Conservation (phyloP, 2,888 invertebrate genomes). For the Amiota communis region DNA sequence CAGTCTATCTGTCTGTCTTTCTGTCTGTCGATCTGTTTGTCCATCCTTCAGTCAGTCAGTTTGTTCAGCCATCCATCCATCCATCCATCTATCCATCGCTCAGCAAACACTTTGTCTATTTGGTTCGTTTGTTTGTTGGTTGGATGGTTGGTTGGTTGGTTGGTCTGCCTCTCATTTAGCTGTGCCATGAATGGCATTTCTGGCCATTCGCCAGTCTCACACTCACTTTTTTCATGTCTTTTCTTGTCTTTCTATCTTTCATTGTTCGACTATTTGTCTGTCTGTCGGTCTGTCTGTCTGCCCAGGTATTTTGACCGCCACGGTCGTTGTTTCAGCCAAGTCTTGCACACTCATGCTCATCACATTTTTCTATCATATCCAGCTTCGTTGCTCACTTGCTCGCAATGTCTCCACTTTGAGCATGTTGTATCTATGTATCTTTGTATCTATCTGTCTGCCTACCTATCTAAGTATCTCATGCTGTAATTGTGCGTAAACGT, state of each 20-base stretch:
- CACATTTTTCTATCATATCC: constrained; percentile 42
- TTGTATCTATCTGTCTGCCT: not conserved
- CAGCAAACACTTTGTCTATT: too few species aligned
- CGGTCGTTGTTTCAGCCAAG: not conserved
- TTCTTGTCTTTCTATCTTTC: too few species aligned
- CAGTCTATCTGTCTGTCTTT: not conserved
- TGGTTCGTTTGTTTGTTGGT: too few species aligned
- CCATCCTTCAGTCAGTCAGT: constrained; percentile 1
- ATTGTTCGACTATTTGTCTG: not conserved
- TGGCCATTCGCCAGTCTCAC: not conserved
- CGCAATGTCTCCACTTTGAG: constrained; percentile 12
- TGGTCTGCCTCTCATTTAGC: constrained; percentile 10
- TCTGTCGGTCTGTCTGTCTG: constrained; percentile 6
- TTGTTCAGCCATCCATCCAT: not conserved
- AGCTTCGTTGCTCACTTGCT: constrained; percentile 31
- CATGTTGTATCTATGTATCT: not conserved
- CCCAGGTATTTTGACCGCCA: constrained; percentile 21
- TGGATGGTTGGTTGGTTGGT: not conserved
- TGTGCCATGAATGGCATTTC: constrained; percentile 18
- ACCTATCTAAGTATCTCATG: constrained; percentile 22
- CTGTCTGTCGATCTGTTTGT: not conserved
- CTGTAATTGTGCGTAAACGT: constrained; percentile 65
- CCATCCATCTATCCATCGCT: not conserved
- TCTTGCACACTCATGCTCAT: constrained; percentile 30
- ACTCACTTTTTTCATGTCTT: too few species aligned